Evolutionary conservation across 2,113 vertebrate species (phyloP).

Genomic region (Phalacrocorax aristotelis): DNA sequence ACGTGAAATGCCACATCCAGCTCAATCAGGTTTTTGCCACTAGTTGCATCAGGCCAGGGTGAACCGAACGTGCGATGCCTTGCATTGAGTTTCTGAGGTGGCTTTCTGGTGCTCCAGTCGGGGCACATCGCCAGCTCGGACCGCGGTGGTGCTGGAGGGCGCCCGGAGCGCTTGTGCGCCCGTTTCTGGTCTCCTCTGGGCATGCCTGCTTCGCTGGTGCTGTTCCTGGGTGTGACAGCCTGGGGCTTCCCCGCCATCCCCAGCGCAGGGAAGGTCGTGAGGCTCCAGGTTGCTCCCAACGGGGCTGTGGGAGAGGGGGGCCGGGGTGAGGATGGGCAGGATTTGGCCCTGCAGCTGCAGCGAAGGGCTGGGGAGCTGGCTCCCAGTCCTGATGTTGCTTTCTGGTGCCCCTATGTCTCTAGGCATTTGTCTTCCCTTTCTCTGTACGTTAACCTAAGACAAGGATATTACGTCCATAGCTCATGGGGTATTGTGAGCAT

Average conservation of each 20-base stretch:
- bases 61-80: background rate
- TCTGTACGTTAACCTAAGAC: background rate
- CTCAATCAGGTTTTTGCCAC: background rate
- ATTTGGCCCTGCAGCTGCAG: rapidly evolving
- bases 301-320: background rate
- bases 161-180: background rate
- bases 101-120: background rate
- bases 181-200: background rate
- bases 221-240: background rate
- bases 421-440: background rate
- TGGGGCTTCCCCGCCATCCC: background rate
- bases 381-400: background rate
- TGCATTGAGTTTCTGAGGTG: background rate
- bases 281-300: background rate
- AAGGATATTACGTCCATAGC: background rate
- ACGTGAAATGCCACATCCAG: background rate
- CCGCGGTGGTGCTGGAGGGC: background rate
- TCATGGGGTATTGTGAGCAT: background rate
- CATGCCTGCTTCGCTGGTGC: background rate
- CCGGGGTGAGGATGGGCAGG: background rate
- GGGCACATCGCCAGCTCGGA: background rate
- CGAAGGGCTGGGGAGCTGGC: background rate
- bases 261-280: background rate
- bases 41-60: background rate
- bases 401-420: background rate